These are phyloP conservation scores for Ganaspis sp. DNA, from an alignment of 1,140 invertebrate species.

Conservation along the genomic window DNA sequence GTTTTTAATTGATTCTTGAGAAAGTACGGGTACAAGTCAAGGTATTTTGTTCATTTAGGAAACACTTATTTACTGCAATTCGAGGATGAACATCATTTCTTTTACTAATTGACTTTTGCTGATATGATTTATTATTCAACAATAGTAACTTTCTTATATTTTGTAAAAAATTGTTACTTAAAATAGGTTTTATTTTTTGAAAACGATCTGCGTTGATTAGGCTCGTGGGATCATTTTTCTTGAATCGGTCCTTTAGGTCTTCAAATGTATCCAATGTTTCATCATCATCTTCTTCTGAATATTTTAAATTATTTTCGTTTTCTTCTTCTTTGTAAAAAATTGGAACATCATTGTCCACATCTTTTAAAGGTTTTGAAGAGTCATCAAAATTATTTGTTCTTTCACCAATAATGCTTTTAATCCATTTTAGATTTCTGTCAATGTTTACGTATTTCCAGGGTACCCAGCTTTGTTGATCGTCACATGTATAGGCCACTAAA, in stretches of 20 bases:
- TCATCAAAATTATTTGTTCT: neutral
- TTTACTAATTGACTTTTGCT: neutral
- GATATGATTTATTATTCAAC: neutral
- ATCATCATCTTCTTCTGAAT: neutral
- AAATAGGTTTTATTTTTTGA: slow-evolving; percentile 40
- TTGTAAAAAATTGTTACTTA: neutral
- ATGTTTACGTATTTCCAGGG: slow-evolving; percentile 62
- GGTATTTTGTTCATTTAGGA: neutral
- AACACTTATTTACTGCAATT: neutral
- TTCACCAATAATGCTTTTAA: slow-evolving; percentile 24
- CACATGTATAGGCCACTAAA: slow-evolving; percentile 60
- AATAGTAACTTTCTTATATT: neutral
- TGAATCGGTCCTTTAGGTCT: slow-evolving; percentile 13
- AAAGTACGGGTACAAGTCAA: neutral
- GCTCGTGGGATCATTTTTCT: slow-evolving; percentile 22
- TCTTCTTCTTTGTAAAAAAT: neutral
- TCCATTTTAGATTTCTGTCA: slow-evolving; percentile 58
- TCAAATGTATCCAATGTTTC: neutral
- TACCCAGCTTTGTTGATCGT: slow-evolving; percentile 58
- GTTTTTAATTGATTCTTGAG: neutral
- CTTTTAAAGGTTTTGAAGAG: neutral
- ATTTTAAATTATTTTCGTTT: neutral
- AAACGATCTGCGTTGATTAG: neutral
- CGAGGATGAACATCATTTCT: neutral
- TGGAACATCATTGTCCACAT: neutral